A percentile compares a stretch with the other conserved stretches of the same genome.
phyloP scores from a whole-genome alignment of 2,888 invertebrate genomes.

The Nomada fabriciana region DNA sequence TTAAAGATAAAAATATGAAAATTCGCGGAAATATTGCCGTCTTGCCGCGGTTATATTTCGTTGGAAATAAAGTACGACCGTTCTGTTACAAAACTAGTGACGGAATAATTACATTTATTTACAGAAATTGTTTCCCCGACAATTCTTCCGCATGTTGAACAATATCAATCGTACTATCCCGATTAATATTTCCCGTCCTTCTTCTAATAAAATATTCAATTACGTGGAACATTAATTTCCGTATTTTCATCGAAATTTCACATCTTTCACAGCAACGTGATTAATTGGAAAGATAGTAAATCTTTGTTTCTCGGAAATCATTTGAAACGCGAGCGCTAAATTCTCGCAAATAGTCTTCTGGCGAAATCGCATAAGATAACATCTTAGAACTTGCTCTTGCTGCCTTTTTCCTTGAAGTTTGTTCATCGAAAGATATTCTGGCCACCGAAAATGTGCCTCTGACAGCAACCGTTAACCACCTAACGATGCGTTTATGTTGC shows the following conservation, averaged over 20 bases:
- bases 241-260: slow-evolving; percentile 6
- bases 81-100: too few relatives aligned
- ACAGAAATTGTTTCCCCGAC: too few relatives aligned
- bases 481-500: not conserved
- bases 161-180: too few relatives aligned
- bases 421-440: slow-evolving; percentile 6
- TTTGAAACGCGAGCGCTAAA: slow-evolving; percentile 2
- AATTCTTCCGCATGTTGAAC: too few relatives aligned
- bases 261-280: not conserved
- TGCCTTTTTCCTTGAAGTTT: slow-evolving; percentile 8
- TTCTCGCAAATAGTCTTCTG: slow-evolving; percentile 45
- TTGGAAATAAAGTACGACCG: too few relatives aligned
- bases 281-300: slow-evolving; percentile 27
- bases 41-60: not conserved
- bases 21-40: not conserved
- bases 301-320: slow-evolving; percentile 29
- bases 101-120: too few relatives aligned
- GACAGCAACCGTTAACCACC: not conserved
- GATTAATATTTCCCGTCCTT: not conserved
- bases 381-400: not conserved
- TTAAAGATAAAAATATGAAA: not conserved
- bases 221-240: not conserved
- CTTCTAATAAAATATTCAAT: not conserved
- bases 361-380: slow-evolving; percentile 28
- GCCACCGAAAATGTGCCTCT: slow-evolving; percentile 12